A percentile compares a stretch with the other conserved stretches of the same genome.
Evolutionary conservation across 2,888 invertebrate species (phyloP).

Genomic region (Empis livida): DNA sequence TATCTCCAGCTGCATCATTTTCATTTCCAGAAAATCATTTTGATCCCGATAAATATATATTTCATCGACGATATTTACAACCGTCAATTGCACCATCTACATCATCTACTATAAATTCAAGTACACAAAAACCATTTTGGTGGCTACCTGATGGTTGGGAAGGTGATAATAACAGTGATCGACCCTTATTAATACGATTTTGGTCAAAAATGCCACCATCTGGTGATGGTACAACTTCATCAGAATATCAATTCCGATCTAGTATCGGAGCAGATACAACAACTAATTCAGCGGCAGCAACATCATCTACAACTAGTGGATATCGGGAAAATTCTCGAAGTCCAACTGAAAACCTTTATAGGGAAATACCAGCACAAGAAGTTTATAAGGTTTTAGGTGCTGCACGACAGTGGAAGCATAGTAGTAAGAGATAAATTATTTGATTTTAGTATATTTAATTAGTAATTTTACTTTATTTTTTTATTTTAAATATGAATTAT

Average conservation of each 20-base stretch:
- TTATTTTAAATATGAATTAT: no score
- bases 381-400: constrained; percentile 9
- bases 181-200: constrained; percentile 27
- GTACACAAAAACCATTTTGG: constrained; percentile 25
- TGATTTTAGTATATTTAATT: neutral
- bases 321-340: constrained; percentile 12
- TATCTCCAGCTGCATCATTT: neutral
- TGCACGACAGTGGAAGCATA: constrained; percentile 4
- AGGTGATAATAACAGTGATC: constrained; percentile 22
- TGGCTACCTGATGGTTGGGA: constrained; percentile 33
- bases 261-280: neutral
- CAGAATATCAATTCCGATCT: neutral
- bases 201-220: constrained; percentile 20
- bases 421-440: constrained; percentile 2
- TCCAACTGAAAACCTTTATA: constrained; percentile 13
- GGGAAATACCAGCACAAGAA: constrained; percentile 10
- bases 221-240: neutral
- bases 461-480: no score
- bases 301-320: constrained; percentile 5
- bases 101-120: constrained; percentile 1
- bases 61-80: neutral
- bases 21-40: neutral
- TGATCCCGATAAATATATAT: neutral
- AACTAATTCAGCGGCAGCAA: neutral
- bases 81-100: neutral